A percentile compares a stretch with the other conserved stretches of the same genome.
Evolutionary conservation across 2,888 invertebrate genomes (phyloP).

Genomic region (Dicyrtomina minuta): DNA sequence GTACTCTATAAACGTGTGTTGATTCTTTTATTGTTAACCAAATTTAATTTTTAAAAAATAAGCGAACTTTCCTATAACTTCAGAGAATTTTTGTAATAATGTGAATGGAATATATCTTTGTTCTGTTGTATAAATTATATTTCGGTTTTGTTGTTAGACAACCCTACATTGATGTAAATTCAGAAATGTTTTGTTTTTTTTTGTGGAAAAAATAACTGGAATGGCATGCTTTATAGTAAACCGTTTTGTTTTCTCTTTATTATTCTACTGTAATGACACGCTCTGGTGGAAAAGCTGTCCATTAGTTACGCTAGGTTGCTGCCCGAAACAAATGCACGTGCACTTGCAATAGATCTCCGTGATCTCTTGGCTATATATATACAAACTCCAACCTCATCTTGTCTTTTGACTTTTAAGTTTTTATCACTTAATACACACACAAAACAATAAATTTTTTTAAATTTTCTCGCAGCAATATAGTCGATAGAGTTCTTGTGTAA

Average conservation of each 20-base stretch:
- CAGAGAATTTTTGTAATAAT: too few species aligned
- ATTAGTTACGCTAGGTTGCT: conserved; percentile 20
- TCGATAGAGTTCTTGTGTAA: background rate
- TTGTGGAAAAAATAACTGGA: conserved; percentile 15
- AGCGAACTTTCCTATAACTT: too few species aligned
- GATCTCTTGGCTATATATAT: conserved; percentile 8
- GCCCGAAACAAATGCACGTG: conserved; percentile 29
- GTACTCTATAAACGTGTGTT: conserved; percentile 6
- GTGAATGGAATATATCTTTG: too few species aligned
- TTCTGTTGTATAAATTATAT: too few species aligned
- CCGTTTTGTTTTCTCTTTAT: conserved; percentile 15
- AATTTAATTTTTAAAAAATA: too few species aligned
- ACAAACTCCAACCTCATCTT: conserved; percentile 1
- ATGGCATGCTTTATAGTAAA: conserved; percentile 12
- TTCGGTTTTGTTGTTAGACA: conserved; percentile 6
- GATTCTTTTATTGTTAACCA: conserved; percentile 1
- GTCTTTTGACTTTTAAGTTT: conserved; percentile 8
- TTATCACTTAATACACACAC: conserved; percentile 3
- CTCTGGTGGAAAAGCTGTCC: conserved; percentile 25
- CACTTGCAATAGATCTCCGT: conserved; percentile 24
- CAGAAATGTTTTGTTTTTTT: background rate
- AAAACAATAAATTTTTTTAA: background rate
- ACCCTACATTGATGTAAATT: conserved; percentile 9
- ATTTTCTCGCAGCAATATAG: conserved; percentile 4
- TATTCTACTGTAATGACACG: conserved; percentile 9